Conservation (phyloP, 2,113 vertebrate species). For the Callithrix jacchus region DNA sequence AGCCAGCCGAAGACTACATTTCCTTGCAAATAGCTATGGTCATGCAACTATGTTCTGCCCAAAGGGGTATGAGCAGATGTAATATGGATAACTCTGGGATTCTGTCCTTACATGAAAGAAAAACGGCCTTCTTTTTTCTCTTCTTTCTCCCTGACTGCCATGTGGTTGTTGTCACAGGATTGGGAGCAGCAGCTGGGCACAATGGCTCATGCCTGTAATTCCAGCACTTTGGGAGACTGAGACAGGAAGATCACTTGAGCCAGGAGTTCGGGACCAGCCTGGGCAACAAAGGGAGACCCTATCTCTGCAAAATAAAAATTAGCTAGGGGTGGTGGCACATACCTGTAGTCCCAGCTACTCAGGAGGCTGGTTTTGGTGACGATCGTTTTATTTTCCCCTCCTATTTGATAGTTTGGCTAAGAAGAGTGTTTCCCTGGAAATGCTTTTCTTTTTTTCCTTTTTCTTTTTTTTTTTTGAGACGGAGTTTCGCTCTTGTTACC, state of each 20-base stretch:
- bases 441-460: not conserved
- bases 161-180: not conserved
- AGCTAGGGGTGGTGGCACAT: too few species aligned
- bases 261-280: too few species aligned
- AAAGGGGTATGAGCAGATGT: not conserved
- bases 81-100: not conserved
- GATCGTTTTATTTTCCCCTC: not conserved
- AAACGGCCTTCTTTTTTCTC: not conserved
- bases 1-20: not conserved
- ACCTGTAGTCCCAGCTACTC: too few species aligned
- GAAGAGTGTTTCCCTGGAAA: not conserved
- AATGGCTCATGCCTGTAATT: too few species aligned
- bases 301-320: too few species aligned
- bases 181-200: not conserved
- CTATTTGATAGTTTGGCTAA: not conserved
- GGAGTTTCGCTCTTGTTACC: too few species aligned
- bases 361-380: not conserved
- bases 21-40: not conserved
- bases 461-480: too few species aligned
- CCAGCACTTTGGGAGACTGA: too few species aligned
- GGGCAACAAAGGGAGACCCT: too few species aligned
- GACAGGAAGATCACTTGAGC: too few species aligned
- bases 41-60: not conserved
- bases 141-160: not conserved
- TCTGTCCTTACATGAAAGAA: not conserved